Conservation (phyloP, 1,140 invertebrate genomes). For the Bombus picipes region DNA sequence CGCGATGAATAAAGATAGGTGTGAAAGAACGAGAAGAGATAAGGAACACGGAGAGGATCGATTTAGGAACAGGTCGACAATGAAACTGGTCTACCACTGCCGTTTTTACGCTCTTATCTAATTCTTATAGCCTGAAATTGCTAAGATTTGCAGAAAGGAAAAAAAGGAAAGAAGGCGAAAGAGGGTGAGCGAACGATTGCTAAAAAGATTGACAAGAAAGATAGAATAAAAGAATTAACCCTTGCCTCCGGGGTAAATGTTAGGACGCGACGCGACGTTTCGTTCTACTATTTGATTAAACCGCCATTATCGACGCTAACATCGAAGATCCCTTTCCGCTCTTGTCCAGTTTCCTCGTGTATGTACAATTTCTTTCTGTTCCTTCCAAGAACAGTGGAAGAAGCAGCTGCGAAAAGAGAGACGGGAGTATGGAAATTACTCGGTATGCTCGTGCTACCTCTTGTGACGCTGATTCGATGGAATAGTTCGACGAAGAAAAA, state of each 20-base stretch:
- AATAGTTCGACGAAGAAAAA: too few relatives aligned
- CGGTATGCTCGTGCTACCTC: neutral
- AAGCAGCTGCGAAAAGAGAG: neutral
- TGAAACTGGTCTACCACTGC: too few relatives aligned
- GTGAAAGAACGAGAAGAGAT: neutral
- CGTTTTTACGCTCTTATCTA: too few relatives aligned
- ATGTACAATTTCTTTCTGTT: slow-evolving; percentile 3
- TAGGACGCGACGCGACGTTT: slow-evolving; percentile 9
- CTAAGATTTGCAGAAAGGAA: too few relatives aligned
- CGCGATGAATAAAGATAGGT: neutral
- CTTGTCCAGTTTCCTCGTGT: slow-evolving; percentile 28
- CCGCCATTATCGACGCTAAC: slow-evolving; percentile 51
- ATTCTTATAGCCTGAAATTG: too few relatives aligned
- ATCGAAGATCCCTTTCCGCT: slow-evolving; percentile 49
- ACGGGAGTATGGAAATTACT: neutral
- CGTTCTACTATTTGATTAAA: slow-evolving; percentile 52
- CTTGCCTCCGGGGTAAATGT: too few relatives aligned
- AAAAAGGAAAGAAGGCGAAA: too few relatives aligned
- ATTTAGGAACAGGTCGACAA: too few relatives aligned
- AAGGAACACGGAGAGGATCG: neutral
- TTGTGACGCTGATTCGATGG: too few relatives aligned
- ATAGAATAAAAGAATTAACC: too few relatives aligned
- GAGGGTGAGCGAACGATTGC: too few relatives aligned
- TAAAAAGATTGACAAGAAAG: too few relatives aligned
- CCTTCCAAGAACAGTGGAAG: slow-evolving; percentile 9